Conservation (phyloP, 2,113 vertebrate genomes). For the Mixornis gularis region DNA sequence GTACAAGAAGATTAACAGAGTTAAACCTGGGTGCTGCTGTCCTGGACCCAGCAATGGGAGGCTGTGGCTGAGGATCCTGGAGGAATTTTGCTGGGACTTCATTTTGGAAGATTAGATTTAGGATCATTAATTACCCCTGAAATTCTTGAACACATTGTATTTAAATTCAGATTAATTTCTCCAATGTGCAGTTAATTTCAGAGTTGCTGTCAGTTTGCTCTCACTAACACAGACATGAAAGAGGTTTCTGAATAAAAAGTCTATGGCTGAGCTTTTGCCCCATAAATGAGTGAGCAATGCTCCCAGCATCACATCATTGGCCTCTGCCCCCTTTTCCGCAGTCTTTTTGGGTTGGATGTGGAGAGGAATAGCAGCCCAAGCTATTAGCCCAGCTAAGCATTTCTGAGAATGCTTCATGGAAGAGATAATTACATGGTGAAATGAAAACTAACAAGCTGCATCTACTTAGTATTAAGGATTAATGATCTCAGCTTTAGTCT, state of each 20-base stretch:
- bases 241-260: not conserved
- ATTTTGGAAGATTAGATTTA: not conserved
- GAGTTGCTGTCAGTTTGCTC: not conserved
- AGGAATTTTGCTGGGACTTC: not conserved
- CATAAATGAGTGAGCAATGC: rapidly evolving
- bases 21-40: not conserved
- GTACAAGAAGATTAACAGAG: not conserved
- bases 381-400: no score
- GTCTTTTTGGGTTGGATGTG: not conserved
- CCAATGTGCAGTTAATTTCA: not conserved
- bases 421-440: not conserved
- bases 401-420: not conserved
- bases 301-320: rapidly evolving
- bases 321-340: not conserved
- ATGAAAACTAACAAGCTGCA: constrained; percentile 16
- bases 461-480: constrained; percentile 29
- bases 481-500: constrained; percentile 13
- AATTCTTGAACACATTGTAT: not conserved
- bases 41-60: not conserved
- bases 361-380: not conserved
- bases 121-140: not conserved
- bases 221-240: not conserved
- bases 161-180: not conserved
- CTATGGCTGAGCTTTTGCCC: rapidly evolving
- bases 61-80: not conserved